These are phyloP conservation scores for Galemys pyrenaicus DNA, from an alignment of 2,113 vertebrate species.

Conservation along the genomic window DNA sequence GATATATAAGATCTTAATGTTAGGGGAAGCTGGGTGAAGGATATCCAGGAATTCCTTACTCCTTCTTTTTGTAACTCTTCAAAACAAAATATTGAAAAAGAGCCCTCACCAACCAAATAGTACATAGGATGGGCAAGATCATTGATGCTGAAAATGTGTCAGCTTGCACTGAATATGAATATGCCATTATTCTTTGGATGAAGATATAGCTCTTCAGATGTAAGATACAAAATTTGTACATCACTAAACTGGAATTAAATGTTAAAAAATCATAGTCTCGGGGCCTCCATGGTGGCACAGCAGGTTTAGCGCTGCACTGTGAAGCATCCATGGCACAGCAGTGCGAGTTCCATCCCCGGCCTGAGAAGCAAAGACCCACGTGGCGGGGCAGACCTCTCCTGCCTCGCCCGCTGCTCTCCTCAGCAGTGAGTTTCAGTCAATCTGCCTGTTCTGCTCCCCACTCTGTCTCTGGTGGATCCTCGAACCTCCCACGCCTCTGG, in stretches of 20 bases:
- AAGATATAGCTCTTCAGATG: neutral
- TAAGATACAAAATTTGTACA: neutral
- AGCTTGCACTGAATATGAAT: neutral
- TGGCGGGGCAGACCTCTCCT: too few species aligned
- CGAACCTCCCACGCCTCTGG: too few species aligned
- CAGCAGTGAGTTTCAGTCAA: too few species aligned
- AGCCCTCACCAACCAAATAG: too few species aligned
- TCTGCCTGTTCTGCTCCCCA: too few species aligned
- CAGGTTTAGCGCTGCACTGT: too few species aligned
- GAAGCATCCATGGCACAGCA: too few species aligned
- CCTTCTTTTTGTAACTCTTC: neutral
- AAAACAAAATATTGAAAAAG: neutral
- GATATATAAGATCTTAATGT: neutral
- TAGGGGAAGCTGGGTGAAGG: neutral
- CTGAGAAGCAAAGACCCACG: too few species aligned
- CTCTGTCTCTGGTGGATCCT: too few species aligned
- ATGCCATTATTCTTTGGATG: neutral
- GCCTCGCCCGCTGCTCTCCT: too few species aligned
- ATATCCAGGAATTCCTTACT: neutral
- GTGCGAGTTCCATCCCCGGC: too few species aligned
- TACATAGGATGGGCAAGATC: neutral
- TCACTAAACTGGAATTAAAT: constrained; percentile 37
- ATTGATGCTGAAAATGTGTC: constrained; percentile 3
- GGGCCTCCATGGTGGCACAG: too few species aligned
- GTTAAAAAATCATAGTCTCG: neutral